These are phyloP conservation scores for Mus caroli DNA, from an alignment of 2,797 vertebrate species.

Conservation along the genomic window DNA sequence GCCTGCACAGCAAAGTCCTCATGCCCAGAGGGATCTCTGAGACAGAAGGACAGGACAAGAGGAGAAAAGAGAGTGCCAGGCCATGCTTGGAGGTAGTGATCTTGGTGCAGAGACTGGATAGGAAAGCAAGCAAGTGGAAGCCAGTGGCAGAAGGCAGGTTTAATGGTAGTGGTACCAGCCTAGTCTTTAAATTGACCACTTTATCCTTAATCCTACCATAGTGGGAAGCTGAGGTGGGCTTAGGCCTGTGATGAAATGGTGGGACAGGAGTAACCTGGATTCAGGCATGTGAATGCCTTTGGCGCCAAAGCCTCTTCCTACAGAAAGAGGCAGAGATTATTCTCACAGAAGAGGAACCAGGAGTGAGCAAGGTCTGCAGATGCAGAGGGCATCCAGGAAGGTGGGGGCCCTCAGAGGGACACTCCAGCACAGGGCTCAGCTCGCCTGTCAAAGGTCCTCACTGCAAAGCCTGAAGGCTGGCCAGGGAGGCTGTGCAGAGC, in stretches of 20 bases:
- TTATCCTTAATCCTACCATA: neutral
- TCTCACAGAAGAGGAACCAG: neutral
- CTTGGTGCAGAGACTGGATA: accelerated
- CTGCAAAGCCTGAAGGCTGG: neutral
- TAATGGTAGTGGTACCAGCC: neutral
- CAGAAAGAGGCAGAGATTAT: neutral
- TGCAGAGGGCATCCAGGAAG: neutral
- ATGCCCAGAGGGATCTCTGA: neutral
- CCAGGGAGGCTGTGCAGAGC: neutral
- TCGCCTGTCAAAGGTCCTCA: accelerated
- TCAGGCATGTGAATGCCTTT: accelerated
- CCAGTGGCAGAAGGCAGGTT: neutral
- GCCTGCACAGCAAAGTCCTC: neutral
- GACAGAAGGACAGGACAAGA: neutral
- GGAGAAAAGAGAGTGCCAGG: too few relatives aligned
- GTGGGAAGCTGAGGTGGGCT: neutral
- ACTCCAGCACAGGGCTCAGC: neutral
- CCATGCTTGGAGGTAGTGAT: neutral
- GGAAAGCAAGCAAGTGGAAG: neutral
- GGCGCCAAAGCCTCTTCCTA: neutral
- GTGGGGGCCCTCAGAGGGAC: accelerated
- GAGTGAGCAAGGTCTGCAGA: neutral
- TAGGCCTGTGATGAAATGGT: accelerated
- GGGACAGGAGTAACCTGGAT: neutral
- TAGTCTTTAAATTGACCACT: neutral